phyloP scores from a whole-genome alignment of 2,113 vertebrate genomes.

The Onychorhynchus coronatus region DNA sequence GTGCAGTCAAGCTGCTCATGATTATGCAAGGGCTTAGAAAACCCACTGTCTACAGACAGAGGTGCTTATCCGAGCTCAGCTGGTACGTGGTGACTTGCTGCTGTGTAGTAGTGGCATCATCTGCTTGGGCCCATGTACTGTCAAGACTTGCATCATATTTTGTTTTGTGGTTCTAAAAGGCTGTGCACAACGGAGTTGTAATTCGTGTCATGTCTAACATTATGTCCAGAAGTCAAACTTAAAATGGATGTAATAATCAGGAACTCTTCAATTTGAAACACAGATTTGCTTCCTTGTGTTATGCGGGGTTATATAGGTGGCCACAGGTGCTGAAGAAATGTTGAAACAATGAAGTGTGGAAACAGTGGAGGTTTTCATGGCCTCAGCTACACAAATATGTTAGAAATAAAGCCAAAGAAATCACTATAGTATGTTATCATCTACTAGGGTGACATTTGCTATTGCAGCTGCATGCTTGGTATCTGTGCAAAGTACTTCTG shows the following conservation, averaged over 20 bases:
- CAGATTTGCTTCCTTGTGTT: background rate
- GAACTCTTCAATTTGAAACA: background rate
- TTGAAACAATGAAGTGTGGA: background rate
- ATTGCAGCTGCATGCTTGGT: background rate
- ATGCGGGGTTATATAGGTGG: background rate
- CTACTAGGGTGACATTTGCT: background rate
- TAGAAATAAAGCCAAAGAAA: background rate
- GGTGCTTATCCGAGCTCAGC: background rate
- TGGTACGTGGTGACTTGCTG: background rate
- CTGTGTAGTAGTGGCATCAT: background rate
- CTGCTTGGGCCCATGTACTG: background rate
- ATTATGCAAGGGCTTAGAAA: background rate
- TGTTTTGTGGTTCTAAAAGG: background rate
- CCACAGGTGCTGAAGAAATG: background rate
- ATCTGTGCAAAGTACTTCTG: background rate
- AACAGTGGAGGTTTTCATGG: accelerated
- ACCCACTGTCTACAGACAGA: accelerated
- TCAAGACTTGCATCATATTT: background rate
- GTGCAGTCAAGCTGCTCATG: background rate
- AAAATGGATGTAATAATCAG: background rate
- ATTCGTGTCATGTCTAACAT: accelerated
- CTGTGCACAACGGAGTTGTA: background rate
- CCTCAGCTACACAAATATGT: background rate
- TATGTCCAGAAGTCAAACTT: background rate
- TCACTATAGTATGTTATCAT: background rate